A percentile compares a stretch with the other conserved stretches of the same genome.
Evolutionary conservation across 2,888 invertebrate genomes (phyloP).

Genomic region (Catocala nupta): DNA sequence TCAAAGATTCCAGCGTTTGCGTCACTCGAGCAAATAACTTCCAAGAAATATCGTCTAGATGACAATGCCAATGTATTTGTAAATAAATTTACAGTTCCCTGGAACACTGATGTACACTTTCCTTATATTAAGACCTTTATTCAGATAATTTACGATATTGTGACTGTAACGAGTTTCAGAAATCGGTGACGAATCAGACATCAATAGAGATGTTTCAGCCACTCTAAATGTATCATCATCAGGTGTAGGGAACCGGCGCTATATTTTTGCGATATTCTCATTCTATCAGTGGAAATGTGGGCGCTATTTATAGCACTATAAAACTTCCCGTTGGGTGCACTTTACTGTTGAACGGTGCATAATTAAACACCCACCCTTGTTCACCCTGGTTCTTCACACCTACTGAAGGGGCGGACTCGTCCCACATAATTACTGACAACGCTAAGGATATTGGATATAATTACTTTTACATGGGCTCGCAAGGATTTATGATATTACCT

Average conservation of each 20-base stretch:
- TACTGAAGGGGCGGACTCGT: conserved; percentile 41
- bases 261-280: conserved; percentile 42
- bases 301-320: conserved; percentile 54
- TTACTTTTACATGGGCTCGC: conserved; percentile 34
- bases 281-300: conserved; percentile 40
- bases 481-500: conserved; percentile 17
- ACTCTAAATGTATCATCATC: conserved; percentile 12
- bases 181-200: conserved; percentile 26
- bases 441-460: conserved; percentile 43
- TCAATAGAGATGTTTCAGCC: background rate
- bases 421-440: conserved; percentile 52
- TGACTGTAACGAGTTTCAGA: conserved; percentile 22
- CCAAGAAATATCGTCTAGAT: conserved; percentile 37
- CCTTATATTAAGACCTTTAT: conserved; percentile 28
- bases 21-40: conserved; percentile 34
- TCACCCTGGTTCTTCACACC: conserved; percentile 49
- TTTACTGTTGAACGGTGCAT: conserved; percentile 65
- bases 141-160: conserved; percentile 32
- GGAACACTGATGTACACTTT: conserved; percentile 27
- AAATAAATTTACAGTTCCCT: conserved; percentile 35
- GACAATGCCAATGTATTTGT: conserved; percentile 44
- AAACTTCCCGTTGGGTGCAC: conserved; percentile 67
- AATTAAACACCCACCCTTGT: conserved; percentile 61
- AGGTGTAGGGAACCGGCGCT: conserved; percentile 16
- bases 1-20: conserved; percentile 13